A percentile compares a stretch with the other conserved stretches of the same genome.
phyloP scores from a whole-genome alignment of 1,140 invertebrate genomes.

The Probaryconus sp. region DNA sequence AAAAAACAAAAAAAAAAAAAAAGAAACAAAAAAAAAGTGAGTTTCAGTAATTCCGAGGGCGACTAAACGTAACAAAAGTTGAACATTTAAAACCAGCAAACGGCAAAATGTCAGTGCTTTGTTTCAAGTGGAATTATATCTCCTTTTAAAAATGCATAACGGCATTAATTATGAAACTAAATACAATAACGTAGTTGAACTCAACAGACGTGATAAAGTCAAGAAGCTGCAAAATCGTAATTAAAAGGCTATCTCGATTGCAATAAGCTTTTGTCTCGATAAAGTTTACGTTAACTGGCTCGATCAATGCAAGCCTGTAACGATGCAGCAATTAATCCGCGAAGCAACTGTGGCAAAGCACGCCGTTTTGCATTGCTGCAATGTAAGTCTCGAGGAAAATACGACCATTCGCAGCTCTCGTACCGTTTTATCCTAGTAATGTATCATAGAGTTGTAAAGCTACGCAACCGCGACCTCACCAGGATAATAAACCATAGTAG shows the following conservation, averaged over 20 bases:
- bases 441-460: slow-evolving; percentile 51
- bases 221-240: slow-evolving; percentile 29
- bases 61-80: too few species aligned
- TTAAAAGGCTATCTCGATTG: slow-evolving; percentile 29
- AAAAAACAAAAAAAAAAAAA: too few species aligned
- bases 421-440: slow-evolving; percentile 32
- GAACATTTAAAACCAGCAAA: too few species aligned
- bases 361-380: slow-evolving; percentile 22
- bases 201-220: slow-evolving; percentile 14
- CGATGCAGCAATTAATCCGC: slow-evolving; percentile 27
- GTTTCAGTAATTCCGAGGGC: too few species aligned
- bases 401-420: slow-evolving; percentile 20
- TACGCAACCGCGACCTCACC: slow-evolving; percentile 39
- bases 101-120: too few species aligned
- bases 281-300: slow-evolving; percentile 34
- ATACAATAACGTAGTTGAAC: slow-evolving; percentile 14
- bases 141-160: not conserved
- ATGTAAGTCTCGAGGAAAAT: slow-evolving; percentile 36
- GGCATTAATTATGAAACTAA: slow-evolving; percentile 21
- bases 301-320: slow-evolving; percentile 21
- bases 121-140: too few species aligned
- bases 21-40: too few species aligned
- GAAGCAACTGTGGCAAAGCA: slow-evolving; percentile 20
- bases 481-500: slow-evolving; percentile 33
- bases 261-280: slow-evolving; percentile 8